Conservation (phyloP, 1,140 invertebrate genomes). For the Trichonephila inaurata region DNA sequence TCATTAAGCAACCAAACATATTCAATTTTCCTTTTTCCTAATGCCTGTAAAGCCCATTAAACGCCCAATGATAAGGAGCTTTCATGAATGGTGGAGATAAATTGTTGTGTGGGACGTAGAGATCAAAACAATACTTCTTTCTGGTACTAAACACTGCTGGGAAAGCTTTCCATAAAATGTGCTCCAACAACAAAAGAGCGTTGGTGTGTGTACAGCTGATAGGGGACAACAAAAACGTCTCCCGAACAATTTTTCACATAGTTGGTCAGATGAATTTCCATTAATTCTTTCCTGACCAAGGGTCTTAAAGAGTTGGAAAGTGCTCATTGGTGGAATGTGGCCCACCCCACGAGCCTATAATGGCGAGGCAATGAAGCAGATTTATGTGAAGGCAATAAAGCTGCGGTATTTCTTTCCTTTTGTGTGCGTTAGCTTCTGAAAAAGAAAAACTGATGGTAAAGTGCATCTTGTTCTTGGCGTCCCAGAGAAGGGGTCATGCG, state of each 20-base stretch:
- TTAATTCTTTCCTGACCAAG: constrained; percentile 50
- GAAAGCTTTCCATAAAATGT: constrained; percentile 43
- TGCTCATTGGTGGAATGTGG: constrained; percentile 21
- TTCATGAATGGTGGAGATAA: neutral
- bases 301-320: constrained; percentile 64
- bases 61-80: neutral
- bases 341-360: constrained; percentile 9
- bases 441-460: neutral
- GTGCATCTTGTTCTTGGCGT: neutral
- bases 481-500: neutral
- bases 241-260: constrained; percentile 54
- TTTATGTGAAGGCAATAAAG: constrained; percentile 73
- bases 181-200: constrained; percentile 32
- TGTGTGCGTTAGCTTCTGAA: neutral
- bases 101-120: neutral
- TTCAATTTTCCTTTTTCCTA: neutral
- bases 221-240: constrained; percentile 36
- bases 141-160: constrained; percentile 1
- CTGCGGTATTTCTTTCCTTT: constrained; percentile 52
- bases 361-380: constrained; percentile 66
- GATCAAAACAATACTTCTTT: constrained; percentile 16
- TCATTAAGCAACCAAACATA: neutral
- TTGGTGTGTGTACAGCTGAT: constrained; percentile 20
- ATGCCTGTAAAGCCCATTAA: neutral
- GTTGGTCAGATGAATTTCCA: constrained; percentile 69